A percentile compares a stretch with the other conserved stretches of the same genome.
phyloP scores from a whole-genome alignment of 1,140 invertebrate genomes.

The Holotrichia oblita region DNA sequence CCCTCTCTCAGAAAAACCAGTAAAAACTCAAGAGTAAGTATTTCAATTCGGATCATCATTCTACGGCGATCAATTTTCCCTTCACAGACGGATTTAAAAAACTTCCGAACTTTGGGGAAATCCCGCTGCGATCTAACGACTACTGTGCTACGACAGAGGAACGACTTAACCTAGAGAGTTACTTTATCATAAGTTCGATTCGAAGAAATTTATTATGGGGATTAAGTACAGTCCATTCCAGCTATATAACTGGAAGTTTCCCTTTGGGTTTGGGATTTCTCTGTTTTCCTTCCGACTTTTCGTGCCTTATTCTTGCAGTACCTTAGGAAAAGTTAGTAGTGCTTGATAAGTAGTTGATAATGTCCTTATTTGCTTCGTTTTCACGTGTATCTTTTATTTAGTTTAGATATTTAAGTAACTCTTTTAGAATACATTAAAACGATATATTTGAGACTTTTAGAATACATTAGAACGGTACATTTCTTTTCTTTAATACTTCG shows the following conservation, averaged over 20 bases:
- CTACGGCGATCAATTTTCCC: background rate
- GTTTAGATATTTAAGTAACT: background rate
- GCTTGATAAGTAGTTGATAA: background rate
- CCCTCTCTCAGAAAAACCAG: background rate
- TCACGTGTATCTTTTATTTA: background rate
- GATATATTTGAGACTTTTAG: too few species aligned
- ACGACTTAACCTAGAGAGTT: background rate
- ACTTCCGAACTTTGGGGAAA: background rate
- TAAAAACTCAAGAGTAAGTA: background rate
- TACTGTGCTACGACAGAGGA: background rate
- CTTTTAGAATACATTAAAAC: too few species aligned
- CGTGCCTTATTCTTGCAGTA: background rate
- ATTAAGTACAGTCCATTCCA: background rate
- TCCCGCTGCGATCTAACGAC: slow-evolving; percentile 5
- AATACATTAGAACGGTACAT: too few species aligned
- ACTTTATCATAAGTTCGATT: slow-evolving; percentile 21
- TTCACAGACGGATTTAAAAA: slow-evolving; percentile 5
- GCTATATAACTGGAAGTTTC: background rate
- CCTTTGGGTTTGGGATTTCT: background rate
- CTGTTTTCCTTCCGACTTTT: background rate
- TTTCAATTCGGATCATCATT: background rate
- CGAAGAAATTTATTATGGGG: slow-evolving; percentile 10
- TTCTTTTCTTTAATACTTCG: too few species aligned
- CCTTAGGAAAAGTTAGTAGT: background rate
- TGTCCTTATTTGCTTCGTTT: background rate